These are phyloP conservation scores for Neodiprion pinetum DNA, from an alignment of 1,140 invertebrate species.

Conservation along the genomic window DNA sequence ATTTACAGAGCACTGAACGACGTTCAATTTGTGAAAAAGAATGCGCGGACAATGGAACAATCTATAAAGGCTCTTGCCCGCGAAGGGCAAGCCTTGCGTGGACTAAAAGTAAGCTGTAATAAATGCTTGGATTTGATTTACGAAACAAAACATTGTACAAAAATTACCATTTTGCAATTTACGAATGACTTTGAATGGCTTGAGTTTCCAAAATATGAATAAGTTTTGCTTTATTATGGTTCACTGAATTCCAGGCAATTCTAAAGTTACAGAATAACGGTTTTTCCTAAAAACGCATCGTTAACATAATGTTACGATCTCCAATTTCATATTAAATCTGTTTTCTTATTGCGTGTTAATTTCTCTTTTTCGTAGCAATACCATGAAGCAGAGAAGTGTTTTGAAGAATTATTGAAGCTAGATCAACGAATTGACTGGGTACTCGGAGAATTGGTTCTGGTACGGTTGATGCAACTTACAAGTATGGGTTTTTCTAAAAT, in stretches of 20 bases:
- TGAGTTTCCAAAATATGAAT: too few relatives aligned
- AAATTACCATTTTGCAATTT: too few relatives aligned
- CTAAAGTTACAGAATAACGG: too few relatives aligned
- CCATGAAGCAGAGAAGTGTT: constrained; percentile 17
- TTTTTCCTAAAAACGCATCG: too few relatives aligned
- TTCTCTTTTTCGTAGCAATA: constrained; percentile 24
- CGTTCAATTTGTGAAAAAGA: neutral
- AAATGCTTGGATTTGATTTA: too few relatives aligned
- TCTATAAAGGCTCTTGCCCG: neutral
- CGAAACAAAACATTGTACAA: too few relatives aligned
- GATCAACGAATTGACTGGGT: constrained; percentile 22
- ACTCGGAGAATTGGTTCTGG: constrained; percentile 16
- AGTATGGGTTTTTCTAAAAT: constrained; percentile 27
- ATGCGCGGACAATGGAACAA: neutral
- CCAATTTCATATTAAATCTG: too few relatives aligned
- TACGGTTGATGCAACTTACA: constrained; percentile 22
- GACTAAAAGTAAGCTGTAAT: neutral
- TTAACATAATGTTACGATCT: too few relatives aligned
- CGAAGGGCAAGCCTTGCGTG: neutral
- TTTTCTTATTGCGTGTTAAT: constrained; percentile 2
- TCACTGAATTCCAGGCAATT: too few relatives aligned
- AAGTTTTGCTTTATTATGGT: too few relatives aligned
- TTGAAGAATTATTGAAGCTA: constrained; percentile 24
- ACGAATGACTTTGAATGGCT: too few relatives aligned
- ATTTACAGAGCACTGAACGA: neutral